Base-by-base conservation (phyloP, 2,888 invertebrate genomes). In the Meiosimyza platycephala region DNA sequence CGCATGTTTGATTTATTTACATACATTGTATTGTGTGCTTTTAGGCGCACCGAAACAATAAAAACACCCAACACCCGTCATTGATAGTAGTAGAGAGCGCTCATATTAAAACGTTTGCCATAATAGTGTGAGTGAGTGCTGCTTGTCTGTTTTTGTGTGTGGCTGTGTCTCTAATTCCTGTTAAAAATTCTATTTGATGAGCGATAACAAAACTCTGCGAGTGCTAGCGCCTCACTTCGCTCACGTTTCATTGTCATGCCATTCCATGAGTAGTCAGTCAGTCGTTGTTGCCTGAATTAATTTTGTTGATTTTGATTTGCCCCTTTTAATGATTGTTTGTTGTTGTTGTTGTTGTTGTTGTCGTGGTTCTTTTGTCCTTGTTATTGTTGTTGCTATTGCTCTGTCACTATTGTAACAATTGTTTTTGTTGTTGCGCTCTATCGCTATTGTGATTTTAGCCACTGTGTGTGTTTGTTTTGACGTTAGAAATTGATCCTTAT, bases 391-490 rank as follows among this genome's bases (percentile, higher is more conserved):
- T 40, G 40, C 40, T 40, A 7, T 57, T 22, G 22, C 11, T 2
- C 18, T 13, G 18, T 6, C 28, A 13, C 2, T 18, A 3, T 57
- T 22, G 18, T 12, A 3, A 22, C 22, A 22, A 22, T 55, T 55
- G 11, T 57, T 57, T 12, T 22, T 57, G 22, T 15, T 12, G 22
- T 57, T 12, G 28, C 57, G 13, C 13, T 28, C 22, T 11, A 18
- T 57, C 13, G 12, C 12, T 28, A 22, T 69, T 59, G 59, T 59
- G 12, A 59, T 69, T 69, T 69, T 50, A 47, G 33, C 11, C 62
- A 47, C 16, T 50, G 64, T 48, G 18, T 48, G 18, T 69, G 59
- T 69, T 69, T 69, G 50, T 51, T 69, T 67, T 50, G 52, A 28
- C 51, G 5, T 69, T 69, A 60, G 67, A 67, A 67, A 28, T 28